Evolutionary conservation across 2,113 vertebrate species (phyloP), one percentile per base, ranked within the genome.

Genomic region (Sinocyclocheilus grahami): DNA sequence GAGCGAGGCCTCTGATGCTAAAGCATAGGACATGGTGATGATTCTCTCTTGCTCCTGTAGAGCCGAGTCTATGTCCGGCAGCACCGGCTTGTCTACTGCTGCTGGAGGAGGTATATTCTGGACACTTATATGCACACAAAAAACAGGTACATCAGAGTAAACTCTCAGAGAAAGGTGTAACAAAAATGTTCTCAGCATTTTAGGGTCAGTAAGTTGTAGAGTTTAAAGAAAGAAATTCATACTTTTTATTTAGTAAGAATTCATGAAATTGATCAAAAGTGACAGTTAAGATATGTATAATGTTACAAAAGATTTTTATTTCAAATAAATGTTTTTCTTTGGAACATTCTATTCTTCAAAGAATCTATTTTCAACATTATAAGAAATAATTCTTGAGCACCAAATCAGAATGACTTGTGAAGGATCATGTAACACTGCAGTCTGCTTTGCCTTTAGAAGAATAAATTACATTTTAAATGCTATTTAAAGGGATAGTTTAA

Each of bases 1-100:
- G 91, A 97, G 96, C 13, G 97, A 99, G 86, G 98, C 97, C 95
- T 99, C 98, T 0, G 97, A 98, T 92, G 98, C 97, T 89, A 99
- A 94, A 58, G 96, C 96, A 5, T 98, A 98, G 91, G 98, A 98
- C 94, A 99, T 99, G 91, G 96, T 97, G 95, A 99, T 98, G 94
- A 99, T 97, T 87, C 97, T 95, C 91, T 99, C 97, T 92, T 98
- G 97, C 88, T 98, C 96, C 91, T 97, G 96, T 87, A 98, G 92
- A 90, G 97, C 96, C 0, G 94, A 96, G 94, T 97, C 96, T 74
- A 97, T 91, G 42, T 94, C 95, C 27, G 94, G 91, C 12, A 93
- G 89, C 83, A 94, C 95, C 37, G 92, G 92, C 65, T 95, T 96
- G 90, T 97, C 96, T 91, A 95, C 94, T 86, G 91, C 81, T 55